These are phyloP conservation scores for Eueremaeus valkanovi DNA, from an alignment of 2,888 invertebrate species.

Conservation along the genomic window DNA sequence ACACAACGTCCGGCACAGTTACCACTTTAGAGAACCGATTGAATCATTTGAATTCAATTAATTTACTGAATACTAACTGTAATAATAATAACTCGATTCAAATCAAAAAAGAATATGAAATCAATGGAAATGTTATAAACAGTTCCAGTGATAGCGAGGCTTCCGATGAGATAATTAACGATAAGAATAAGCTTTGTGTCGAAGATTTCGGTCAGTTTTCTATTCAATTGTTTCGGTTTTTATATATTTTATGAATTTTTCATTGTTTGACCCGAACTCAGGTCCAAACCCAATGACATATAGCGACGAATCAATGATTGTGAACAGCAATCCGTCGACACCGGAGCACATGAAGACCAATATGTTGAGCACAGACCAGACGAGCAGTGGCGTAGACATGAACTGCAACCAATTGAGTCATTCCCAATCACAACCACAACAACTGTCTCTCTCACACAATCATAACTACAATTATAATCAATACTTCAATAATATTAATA, in stretches of 20 bases:
- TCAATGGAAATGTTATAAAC: conserved; percentile 12
- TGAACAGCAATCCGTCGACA: conserved; percentile 32
- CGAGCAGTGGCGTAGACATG: not conserved
- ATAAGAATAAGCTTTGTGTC: not conserved
- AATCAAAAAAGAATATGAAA: conserved; percentile 10
- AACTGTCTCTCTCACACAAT: conserved; percentile 17
- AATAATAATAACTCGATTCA: not conserved
- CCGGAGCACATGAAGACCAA: conserved; percentile 27
- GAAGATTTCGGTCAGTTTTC: not conserved
- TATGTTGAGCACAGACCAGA: not conserved
- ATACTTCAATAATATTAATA: conserved; percentile 12
- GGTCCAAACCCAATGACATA: not conserved
- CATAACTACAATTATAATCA: conserved; percentile 31
- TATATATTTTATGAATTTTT: not conserved
- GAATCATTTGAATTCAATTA: conserved; percentile 29
- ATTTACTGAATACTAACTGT: not conserved
- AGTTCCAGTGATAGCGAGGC: conserved; percentile 3
- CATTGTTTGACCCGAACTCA: too few species aligned
- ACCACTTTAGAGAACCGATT: conserved; percentile 8
- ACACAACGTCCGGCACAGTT: too few species aligned
- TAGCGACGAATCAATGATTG: conserved; percentile 33
- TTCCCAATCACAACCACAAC: conserved; percentile 34
- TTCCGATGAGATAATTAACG: not conserved
- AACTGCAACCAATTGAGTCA: conserved; percentile 18
- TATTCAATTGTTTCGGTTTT: not conserved